Base-by-base conservation (phyloP, 2,888 invertebrate species). In the Coecobrya sp. region DNA sequence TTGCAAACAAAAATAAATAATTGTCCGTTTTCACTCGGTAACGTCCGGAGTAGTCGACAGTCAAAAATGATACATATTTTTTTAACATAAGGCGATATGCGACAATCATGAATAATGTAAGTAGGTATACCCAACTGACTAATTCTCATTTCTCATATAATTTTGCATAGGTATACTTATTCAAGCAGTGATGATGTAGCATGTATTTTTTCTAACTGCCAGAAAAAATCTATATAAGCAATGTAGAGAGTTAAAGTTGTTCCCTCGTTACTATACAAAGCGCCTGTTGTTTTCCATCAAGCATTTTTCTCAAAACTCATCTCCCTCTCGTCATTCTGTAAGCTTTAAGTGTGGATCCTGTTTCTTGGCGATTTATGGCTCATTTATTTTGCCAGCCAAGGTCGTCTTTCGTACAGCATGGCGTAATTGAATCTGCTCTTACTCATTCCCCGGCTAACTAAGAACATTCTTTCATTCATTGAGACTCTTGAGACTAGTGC, bases 341-440 rank as follows among this genome's bases (percentile, higher is more conserved):
- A 10, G 7, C n/a, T 59, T 1, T 59, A 19, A 11, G 13, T 55
- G 55, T 65, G 27, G 2, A 65, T 25, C 65, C 65, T 65, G 65
- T 65, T 27, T 13, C 27, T 8, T 27, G 25, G 65, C 19, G 65
- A 65, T 22, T 42, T 73, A 73, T 19, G 42, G 36, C 73, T 73
- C 73, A 42, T 73, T 73, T 73, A 73, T 42, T 42, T 73, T n/a
- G 1, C 11, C 8, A 73, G 73, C n/a, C 73, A 73, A 73, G 73
- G 73, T 73, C 73, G 73, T 1, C 22, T 1, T 19, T 16, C 16
- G 5, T 19, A 7, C 5, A 19, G 19, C 25, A 16, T 19, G 36
- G 19, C n/a, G 25, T 30, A 42, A 65, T 19, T 16, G 4, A 30
- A 68, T 68, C 30, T n/a, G n/a, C n/a, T n/a, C n/a, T n/a, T n/a